phyloP scores from a whole-genome alignment of 2,113 vertebrate genomes.

The Oreotrochilus melanogaster region DNA sequence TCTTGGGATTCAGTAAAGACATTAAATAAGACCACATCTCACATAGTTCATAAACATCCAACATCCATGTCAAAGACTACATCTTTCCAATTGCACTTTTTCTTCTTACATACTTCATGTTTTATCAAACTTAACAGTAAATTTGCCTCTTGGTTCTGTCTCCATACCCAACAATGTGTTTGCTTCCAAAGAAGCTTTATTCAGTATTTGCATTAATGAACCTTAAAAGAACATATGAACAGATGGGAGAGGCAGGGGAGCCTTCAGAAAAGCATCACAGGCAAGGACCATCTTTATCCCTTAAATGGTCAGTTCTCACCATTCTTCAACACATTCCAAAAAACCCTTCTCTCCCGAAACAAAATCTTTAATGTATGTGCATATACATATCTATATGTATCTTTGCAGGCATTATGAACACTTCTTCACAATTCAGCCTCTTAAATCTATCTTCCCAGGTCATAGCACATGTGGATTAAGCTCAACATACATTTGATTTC shows the following conservation, averaged over 20 bases:
- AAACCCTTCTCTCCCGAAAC: not conserved
- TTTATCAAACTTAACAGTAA: not conserved
- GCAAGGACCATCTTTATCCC: not conserved
- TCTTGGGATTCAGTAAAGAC: not conserved
- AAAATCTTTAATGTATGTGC: not conserved
- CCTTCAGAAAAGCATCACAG: not conserved
- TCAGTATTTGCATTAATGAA: not conserved
- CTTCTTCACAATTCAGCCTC: not conserved
- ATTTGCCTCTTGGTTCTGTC: not conserved
- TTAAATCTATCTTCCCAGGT: not conserved
- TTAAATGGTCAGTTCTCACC: not conserved
- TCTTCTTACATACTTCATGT: not conserved
- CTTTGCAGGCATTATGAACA: not conserved
- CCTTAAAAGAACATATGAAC: not conserved
- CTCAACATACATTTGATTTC: not conserved
- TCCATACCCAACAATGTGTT: not conserved
- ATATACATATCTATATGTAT: accelerated
- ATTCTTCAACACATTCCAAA: not conserved
- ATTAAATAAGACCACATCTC: not conserved
- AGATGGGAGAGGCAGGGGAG: accelerated
- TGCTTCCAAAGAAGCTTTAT: not conserved
- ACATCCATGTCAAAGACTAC: not conserved
- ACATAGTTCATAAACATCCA: not conserved
- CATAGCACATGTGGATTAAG: not conserved
- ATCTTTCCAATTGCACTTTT: not conserved